phyloP scores from a whole-genome alignment of 2,888 invertebrate species.

The Heliconius cydno region DNA sequence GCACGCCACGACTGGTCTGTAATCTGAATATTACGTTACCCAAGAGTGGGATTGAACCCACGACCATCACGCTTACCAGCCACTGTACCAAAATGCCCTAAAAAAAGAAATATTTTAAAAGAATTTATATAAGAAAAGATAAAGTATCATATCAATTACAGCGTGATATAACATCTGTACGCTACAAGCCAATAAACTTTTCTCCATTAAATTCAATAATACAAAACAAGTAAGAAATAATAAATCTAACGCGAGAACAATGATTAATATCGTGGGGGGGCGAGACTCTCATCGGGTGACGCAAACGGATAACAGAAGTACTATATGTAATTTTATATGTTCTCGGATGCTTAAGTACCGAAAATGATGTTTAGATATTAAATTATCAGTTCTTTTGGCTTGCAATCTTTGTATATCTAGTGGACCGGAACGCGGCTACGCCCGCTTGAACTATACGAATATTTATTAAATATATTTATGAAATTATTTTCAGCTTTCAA shows the following conservation, averaged over 20 bases:
- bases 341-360: slow-evolving; percentile 47
- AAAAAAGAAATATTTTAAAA: neutral
- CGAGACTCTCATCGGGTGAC: slow-evolving; percentile 61
- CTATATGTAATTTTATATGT: slow-evolving; percentile 60
- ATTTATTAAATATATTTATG: too few species aligned
- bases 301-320: slow-evolving; percentile 56
- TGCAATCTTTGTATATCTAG: neutral
- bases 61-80: too few species aligned
- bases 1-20: too few species aligned
- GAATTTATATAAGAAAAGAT: neutral
- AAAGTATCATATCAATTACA: neutral
- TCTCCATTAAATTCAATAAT: slow-evolving; percentile 61
- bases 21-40: too few species aligned
- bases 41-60: too few species aligned
- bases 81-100: neutral
- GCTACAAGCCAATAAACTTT: slow-evolving; percentile 19
- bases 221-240: slow-evolving; percentile 58
- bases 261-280: slow-evolving; percentile 68
- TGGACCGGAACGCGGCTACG: too few species aligned
- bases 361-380: slow-evolving; percentile 46
- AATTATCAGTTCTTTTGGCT: neutral
- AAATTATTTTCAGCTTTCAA: too few species aligned
- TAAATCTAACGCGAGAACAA: slow-evolving; percentile 62
- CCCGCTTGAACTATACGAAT: too few species aligned
- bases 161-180: neutral